phyloP scores from a whole-genome alignment of 2,797 vertebrate species.

The Adelosebastes latens region DNA sequence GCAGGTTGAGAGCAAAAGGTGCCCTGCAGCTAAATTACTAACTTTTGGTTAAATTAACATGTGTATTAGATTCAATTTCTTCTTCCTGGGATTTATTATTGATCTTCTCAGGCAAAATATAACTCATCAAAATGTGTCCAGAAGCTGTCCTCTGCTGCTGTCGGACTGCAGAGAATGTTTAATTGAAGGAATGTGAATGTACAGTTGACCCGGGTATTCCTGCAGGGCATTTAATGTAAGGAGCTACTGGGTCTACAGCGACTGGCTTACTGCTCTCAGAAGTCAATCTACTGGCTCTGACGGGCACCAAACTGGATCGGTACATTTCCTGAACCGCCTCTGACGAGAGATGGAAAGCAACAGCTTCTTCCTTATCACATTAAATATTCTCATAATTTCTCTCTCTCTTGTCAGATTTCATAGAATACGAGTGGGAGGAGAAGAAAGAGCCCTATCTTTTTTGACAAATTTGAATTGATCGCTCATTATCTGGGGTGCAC shows the following conservation, averaged over 20 bases:
- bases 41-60: slow-evolving; percentile 53
- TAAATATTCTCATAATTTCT: slow-evolving; percentile 29
- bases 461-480: slow-evolving; percentile 39
- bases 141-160: neutral
- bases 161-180: slow-evolving; percentile 11
- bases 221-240: slow-evolving; percentile 18
- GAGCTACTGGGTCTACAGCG: neutral
- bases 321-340: slow-evolving; percentile 7
- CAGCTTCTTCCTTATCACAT: neutral
- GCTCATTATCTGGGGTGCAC: slow-evolving; percentile 28
- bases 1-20: slow-evolving; percentile 20
- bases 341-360: slow-evolving; percentile 9
- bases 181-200: slow-evolving; percentile 35
- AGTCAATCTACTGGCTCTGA: slow-evolving; percentile 8
- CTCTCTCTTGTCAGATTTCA: slow-evolving; percentile 34
- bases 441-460: slow-evolving; percentile 11
- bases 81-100: slow-evolving; percentile 51
- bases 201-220: slow-evolving; percentile 28
- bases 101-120: slow-evolving; percentile 36
- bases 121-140: slow-evolving; percentile 29
- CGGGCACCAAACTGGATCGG: neutral
- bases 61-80: slow-evolving; percentile 44
- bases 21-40: slow-evolving; percentile 40
- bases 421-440: slow-evolving; percentile 5
- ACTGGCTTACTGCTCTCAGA: slow-evolving; percentile 12